Base-by-base conservation (phyloP, 2,113 vertebrate species). In the Columba janthina region DNA sequence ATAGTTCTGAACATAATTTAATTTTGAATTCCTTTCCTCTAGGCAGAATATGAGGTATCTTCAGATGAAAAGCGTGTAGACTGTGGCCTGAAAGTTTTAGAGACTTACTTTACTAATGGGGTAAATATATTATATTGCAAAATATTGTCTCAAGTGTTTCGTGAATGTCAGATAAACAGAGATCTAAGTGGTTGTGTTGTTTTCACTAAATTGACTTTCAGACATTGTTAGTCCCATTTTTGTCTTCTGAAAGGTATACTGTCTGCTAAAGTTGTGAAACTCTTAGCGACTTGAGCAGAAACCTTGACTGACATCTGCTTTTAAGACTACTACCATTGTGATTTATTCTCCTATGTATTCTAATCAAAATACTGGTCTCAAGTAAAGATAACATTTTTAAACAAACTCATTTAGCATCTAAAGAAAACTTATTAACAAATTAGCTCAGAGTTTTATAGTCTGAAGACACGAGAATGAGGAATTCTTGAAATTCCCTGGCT, bases 11-110 rank as follows among this genome's bases (percentile, higher is more conserved):
- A 58, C 6, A 14, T 34, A 71, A 92, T 31, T 15, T 29, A 31
- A 74, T 89, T 65, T 67, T 78, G 42, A 22, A 5, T 92, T 90
- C 83, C 44, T 29, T 73, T 85, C 32, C 44, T 20, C 29, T 85
- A 99, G 99, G 98, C 98, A 51, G 98, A 98, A 57, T 99, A 99
- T 86, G 98, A 99, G 95, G 98, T 99, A 54, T 98, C 99, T 34
- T 96, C 98, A 13, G 99, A 99, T 38, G 98, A 99, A 95, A 98
- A 99, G 94, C 98, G 98, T 60, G 98, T 97, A 96, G 98, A 98
- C 85, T 98, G 79, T 74, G 99, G 98, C 91, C 93, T 98, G 95
- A 98, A 97, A 77, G 92, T 99, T 97, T 94, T 99, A 92, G 97
- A 98, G 94, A 98, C 95, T 0, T 99, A 98, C 98, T 99, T 99